These are phyloP conservation scores for Pasiphila rectangulata DNA, from an alignment of 2,888 invertebrate genomes.

Conservation along the genomic window DNA sequence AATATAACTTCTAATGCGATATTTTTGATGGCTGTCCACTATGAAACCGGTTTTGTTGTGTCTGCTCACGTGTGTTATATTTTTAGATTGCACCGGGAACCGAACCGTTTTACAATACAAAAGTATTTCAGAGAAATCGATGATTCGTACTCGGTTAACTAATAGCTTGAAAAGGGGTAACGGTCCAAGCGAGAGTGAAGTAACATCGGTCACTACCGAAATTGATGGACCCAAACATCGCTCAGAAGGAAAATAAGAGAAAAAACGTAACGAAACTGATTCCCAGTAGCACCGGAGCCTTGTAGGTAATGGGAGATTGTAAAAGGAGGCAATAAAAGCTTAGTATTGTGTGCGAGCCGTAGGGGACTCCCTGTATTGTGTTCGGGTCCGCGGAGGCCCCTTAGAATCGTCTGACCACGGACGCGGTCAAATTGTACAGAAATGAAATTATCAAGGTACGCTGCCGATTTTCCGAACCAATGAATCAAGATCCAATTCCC, in stretches of 20 bases:
- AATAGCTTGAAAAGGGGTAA: constrained; percentile 42
- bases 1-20: constrained; percentile 61
- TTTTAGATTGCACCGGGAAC: constrained; percentile 31
- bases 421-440: constrained; percentile 81
- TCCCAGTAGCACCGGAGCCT: constrained; percentile 71
- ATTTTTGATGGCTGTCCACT: constrained; percentile 58
- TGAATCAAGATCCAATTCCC: constrained; percentile 82
- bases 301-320: constrained; percentile 79
- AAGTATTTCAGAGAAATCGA: constrained; percentile 27
- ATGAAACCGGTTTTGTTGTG: constrained; percentile 37
- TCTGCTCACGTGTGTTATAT: constrained; percentile 29
- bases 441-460: constrained; percentile 82
- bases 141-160: constrained; percentile 37
- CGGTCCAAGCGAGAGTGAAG: constrained; percentile 37
- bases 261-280: constrained; percentile 76
- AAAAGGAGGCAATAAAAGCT: constrained; percentile 81
- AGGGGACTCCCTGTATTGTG: constrained; percentile 76
- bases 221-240: constrained; percentile 64
- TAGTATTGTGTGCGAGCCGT: constrained; percentile 78
- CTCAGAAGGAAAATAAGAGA: constrained; percentile 67
- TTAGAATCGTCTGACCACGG: constrained; percentile 78
- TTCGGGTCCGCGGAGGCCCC: constrained; percentile 71
- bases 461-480: constrained; percentile 81
- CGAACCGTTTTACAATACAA: constrained; percentile 25
- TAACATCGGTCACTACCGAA: constrained; percentile 53